Conservation (phyloP, 2,888 invertebrate genomes). For the Eudemis profundana region DNA sequence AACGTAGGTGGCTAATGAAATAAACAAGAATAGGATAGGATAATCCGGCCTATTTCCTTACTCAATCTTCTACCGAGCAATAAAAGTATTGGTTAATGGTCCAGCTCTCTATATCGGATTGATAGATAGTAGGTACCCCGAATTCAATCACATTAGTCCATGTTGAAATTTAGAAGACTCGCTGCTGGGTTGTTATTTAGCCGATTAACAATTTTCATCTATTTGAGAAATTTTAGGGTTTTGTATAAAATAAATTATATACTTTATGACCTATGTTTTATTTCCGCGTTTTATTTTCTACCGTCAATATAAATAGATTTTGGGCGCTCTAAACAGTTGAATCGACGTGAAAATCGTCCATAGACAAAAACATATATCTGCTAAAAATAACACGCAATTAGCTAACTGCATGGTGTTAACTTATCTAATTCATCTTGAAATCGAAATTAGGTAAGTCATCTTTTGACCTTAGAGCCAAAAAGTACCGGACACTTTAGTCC, state of each 20-base stretch:
- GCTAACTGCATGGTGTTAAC: too few species aligned
- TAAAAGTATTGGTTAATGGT: constrained; percentile 47
- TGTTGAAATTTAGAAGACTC: constrained; percentile 10
- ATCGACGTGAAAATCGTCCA: not conserved
- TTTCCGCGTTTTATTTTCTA: not conserved
- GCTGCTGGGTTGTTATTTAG: constrained; percentile 10
- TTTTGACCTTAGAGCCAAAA: too few species aligned
- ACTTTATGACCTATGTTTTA: not conserved
- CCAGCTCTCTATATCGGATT: constrained; percentile 39
- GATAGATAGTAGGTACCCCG: constrained; percentile 36
- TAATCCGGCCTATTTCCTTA: constrained; percentile 44
- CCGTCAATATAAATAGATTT: not conserved
- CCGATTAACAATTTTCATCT: constrained; percentile 21
- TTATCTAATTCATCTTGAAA: too few species aligned
- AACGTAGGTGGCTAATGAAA: constrained; percentile 37
- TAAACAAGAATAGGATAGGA: constrained; percentile 41
- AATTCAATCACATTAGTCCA: constrained; percentile 41
- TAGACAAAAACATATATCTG: not conserved
- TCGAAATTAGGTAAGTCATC: too few species aligned
- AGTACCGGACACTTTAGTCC: too few species aligned
- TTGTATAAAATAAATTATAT: not conserved
- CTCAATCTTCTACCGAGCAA: constrained; percentile 44
- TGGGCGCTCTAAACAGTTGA: not conserved
- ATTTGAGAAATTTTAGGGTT: not conserved
- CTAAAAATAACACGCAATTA: not conserved